Base-by-base conservation (phyloP, 2,797 vertebrate species). In the Phrynocephalus forsythii region DNA sequence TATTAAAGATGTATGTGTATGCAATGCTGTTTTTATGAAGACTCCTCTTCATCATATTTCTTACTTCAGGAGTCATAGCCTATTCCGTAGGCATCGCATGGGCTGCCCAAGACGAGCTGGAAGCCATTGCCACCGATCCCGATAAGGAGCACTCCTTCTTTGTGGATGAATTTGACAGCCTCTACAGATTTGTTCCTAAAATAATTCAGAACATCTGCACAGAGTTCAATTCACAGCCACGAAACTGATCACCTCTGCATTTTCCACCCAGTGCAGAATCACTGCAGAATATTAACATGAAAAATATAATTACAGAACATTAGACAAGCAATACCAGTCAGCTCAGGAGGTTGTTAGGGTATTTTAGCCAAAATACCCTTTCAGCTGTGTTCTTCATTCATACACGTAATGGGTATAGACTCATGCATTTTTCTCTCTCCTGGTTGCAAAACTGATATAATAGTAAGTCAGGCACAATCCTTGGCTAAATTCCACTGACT, bases 141-240 rank as follows among this genome's bases (percentile, higher is more conserved):
- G 97, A 98, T 95, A 98, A 96, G 87, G 98, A 99, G 24, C 99
- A 99, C 93, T 98, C 98, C 88, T 99, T 99, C 97, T 99, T 99
- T 0, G 98, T 99, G 91, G 99, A 99, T 6, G 99, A 99, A 93
- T 99, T 99, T 80, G 98, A 99, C 96, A 97, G 97, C 95, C 98
- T 99, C 82, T 97, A 99, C 95, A 97, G 95, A 89, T 97, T 96
- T 3, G 98, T 99, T 33, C 94, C 98, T 80, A 98, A 96, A 93
- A 98, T 99, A 92, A 97, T 99, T 92, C 95, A 97, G 96, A 99
- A 99, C 95, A 99, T 99, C 95, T 99, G 99, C 95, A 97, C 97
- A 90, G 99, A 99, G 94, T 99, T 99, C 96, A 99, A 99, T 95
- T 98, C 98, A 20, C 99, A 98, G 95, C 99, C 99, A 76, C 97